Evolutionary conservation across 2,888 invertebrate genomes (phyloP).

Genomic region (Drosophila suboccidentalis): DNA sequence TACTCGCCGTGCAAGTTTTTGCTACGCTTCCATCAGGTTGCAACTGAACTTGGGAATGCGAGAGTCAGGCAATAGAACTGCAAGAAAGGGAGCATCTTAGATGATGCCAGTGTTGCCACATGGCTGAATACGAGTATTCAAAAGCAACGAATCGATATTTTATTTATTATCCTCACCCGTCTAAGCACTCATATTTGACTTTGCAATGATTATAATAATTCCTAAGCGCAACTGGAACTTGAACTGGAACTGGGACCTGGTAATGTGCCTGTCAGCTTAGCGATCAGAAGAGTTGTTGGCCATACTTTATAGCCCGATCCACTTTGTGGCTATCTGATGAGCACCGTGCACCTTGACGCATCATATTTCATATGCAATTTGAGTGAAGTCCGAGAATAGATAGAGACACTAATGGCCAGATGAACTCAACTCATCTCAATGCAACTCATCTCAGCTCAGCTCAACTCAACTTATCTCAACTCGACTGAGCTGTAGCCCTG

Average conservation of each 20-base stretch:
- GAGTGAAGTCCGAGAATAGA: conserved; percentile 14
- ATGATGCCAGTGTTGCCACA: conserved; percentile 17
- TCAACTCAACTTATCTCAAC: background rate
- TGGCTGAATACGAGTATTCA: background rate
- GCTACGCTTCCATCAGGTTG: conserved; percentile 45
- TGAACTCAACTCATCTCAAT: conserved; percentile 10
- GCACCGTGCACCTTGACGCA: conserved; percentile 43
- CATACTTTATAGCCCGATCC: conserved; percentile 50
- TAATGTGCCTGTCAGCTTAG: conserved; percentile 62
- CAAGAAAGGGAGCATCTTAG: conserved; percentile 38
- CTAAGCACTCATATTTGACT: conserved; percentile 13
- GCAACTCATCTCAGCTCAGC: conserved; percentile 2
- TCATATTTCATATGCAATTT: conserved; percentile 68
- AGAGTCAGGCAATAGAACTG: conserved; percentile 33
- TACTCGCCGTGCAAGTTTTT: conserved; percentile 70
- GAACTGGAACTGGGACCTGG: conserved; percentile 23
- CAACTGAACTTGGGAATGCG: conserved; percentile 52
- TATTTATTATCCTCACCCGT: background rate
- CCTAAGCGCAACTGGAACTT: conserved; percentile 9
- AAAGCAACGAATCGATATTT: background rate
- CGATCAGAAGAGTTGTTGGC: conserved; percentile 1
- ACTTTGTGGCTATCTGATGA: conserved; percentile 64
- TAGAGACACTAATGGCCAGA: conserved; percentile 52
- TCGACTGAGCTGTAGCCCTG: conserved; percentile 3
- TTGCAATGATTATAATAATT: conserved; percentile 37